Conservation (phyloP, 2,797 vertebrate species). For the Smutsia temminckii region DNA sequence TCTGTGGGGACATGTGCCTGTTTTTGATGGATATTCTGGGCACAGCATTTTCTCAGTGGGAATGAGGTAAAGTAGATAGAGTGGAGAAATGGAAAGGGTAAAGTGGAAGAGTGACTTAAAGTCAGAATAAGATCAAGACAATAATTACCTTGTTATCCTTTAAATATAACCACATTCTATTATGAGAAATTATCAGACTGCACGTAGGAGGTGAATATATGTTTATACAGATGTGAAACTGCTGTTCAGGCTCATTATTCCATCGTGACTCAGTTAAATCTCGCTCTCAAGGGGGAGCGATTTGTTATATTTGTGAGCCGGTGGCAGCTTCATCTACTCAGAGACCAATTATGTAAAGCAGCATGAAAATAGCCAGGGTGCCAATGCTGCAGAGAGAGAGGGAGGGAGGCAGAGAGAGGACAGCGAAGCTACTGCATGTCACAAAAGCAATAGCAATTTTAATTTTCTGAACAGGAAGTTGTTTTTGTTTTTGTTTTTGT, state of each 20-base stretch:
- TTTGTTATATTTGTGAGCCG: constrained; percentile 60
- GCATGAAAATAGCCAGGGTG: constrained; percentile 53
- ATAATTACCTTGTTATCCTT: constrained; percentile 35
- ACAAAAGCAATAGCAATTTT: background rate
- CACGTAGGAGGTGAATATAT: background rate
- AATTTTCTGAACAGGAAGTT: background rate
- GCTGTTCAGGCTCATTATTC: constrained; percentile 13
- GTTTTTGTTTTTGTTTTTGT: background rate
- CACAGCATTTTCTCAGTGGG: background rate
- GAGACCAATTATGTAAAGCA: constrained; percentile 71
- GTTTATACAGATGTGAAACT: constrained; percentile 59
- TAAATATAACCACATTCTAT: constrained; percentile 14
- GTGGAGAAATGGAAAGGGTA: background rate
- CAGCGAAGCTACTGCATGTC: constrained; percentile 6
- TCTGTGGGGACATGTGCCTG: background rate
- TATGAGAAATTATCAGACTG: background rate
- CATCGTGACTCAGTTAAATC: constrained; percentile 35
- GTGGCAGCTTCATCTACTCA: constrained; percentile 66
- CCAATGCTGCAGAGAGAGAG: background rate
- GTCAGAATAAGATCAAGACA: constrained; percentile 23
- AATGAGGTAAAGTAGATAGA: background rate
- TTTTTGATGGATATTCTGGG: background rate
- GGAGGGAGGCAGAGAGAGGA: background rate
- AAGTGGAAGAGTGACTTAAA: constrained; percentile 17
- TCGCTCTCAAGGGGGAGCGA: background rate